Percentiles rank a stretch among this genome's conserved stretches.
These are phyloP conservation scores for Urocyon cinereoargenteus DNA, from an alignment of 2,797 vertebrate genomes.

Conservation along the genomic window DNA sequence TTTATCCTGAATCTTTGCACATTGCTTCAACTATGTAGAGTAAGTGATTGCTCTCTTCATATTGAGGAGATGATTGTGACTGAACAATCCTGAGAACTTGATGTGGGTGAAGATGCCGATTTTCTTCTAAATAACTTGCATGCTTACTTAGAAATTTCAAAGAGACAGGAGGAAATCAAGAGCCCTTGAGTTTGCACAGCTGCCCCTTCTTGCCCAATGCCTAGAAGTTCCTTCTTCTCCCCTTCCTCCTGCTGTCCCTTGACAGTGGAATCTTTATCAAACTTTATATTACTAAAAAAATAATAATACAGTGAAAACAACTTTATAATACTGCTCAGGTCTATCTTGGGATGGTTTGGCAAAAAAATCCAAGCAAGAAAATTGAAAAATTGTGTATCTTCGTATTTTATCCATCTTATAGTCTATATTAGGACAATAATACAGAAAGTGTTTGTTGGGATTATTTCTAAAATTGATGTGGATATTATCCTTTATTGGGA, in stretches of 20 bases:
- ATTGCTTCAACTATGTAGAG: neutral
- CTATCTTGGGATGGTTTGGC: neutral
- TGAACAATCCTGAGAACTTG: neutral
- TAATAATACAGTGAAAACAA: neutral
- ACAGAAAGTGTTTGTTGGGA: neutral
- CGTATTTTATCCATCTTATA: neutral
- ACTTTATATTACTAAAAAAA: neutral
- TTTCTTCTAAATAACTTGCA: neutral
- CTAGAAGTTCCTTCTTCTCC: neutral
- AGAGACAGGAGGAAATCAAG: neutral
- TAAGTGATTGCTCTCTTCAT: neutral
- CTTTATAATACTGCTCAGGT: neutral
- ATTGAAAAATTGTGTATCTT: constrained; percentile 6
- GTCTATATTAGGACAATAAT: neutral
- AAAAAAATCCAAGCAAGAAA: constrained; percentile 13
- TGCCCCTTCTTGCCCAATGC: neutral
- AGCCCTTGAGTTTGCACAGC: neutral
- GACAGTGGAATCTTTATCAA: neutral
- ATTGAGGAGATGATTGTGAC: neutral
- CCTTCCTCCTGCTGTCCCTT: neutral
- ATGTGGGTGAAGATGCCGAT: neutral
- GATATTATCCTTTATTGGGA: constrained; percentile 20
- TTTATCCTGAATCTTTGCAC: neutral
- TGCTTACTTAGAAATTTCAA: neutral
- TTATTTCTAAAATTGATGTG: constrained; percentile 51